These are phyloP conservation scores for Abrostola tripartita DNA, from an alignment of 2,888 invertebrate species.

Conservation along the genomic window DNA sequence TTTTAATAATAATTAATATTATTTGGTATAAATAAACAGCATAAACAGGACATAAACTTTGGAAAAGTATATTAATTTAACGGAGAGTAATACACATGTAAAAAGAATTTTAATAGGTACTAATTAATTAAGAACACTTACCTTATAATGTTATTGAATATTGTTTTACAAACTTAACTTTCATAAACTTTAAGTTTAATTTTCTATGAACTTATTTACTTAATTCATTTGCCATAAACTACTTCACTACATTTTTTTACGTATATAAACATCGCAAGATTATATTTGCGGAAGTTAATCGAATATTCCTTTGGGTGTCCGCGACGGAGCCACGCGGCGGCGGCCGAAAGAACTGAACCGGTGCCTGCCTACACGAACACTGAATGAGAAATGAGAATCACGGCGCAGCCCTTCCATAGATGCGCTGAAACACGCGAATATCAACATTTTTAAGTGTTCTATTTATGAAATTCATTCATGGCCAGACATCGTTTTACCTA, in stretches of 20 bases:
- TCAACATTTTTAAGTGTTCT: slow-evolving; percentile 37
- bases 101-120: neutral
- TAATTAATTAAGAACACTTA: slow-evolving; percentile 5
- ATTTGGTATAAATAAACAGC: too few species aligned
- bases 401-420: slow-evolving; percentile 66
- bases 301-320: slow-evolving; percentile 16
- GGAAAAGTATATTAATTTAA: neutral
- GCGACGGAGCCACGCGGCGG: slow-evolving; percentile 34
- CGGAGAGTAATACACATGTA: neutral
- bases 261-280: slow-evolving; percentile 11
- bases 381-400: slow-evolving; percentile 66
- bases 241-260: slow-evolving; percentile 32
- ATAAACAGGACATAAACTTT: too few species aligned
- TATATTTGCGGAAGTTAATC: slow-evolving; percentile 38
- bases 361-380: slow-evolving; percentile 67
- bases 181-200: slow-evolving; percentile 18
- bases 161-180: slow-evolving; percentile 11
- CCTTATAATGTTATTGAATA: slow-evolving; percentile 13
- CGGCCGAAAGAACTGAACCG: slow-evolving; percentile 57
- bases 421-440: slow-evolving; percentile 51
- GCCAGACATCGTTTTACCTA: slow-evolving; percentile 9
- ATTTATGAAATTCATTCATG: slow-evolving; percentile 28
- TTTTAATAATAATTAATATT: too few species aligned
- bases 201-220: slow-evolving; percentile 6
- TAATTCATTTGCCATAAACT: slow-evolving; percentile 16